A percentile compares a stretch with the other conserved stretches of the same genome.
These are phyloP conservation scores for Cantharis rufa DNA, from an alignment of 2,888 invertebrate genomes.

Conservation along the genomic window DNA sequence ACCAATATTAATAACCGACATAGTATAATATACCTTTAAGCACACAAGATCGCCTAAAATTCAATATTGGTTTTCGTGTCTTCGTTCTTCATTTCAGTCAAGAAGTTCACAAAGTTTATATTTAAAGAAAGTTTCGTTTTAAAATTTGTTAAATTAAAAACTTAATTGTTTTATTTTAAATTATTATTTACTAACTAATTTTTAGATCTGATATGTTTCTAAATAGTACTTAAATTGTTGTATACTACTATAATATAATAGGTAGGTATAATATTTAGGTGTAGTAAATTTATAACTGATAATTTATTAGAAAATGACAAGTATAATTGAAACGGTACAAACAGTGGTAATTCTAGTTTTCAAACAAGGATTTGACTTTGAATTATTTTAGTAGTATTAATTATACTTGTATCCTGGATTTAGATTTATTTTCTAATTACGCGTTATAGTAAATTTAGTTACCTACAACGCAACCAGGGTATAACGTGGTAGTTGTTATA, in stretches of 20 bases:
- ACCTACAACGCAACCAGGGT: constrained; percentile 6
- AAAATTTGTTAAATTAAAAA: neutral
- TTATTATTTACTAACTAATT: neutral
- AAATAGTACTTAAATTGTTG: neutral
- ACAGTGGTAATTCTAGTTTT: constrained; percentile 5
- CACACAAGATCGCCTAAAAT: neutral
- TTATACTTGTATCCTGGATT: constrained; percentile 12
- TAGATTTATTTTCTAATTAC: constrained; percentile 24
- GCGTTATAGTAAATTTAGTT: constrained; percentile 21
- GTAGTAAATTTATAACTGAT: neutral
- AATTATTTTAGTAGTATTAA: constrained; percentile 17
- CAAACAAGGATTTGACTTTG: constrained; percentile 17
- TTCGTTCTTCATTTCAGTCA: neutral
- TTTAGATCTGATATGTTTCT: neutral
- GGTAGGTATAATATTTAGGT: neutral
- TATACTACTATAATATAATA: neutral
- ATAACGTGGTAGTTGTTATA: constrained; percentile 30
- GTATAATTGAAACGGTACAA: constrained; percentile 12
- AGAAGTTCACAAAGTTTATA: neutral
- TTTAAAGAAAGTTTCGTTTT: neutral
- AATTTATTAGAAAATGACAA: constrained; percentile 4
- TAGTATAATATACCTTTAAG: neutral
- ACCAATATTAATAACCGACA: neutral
- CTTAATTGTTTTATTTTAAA: neutral
- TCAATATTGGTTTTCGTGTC: neutral